These are phyloP conservation scores for Marmota flaviventris DNA, from an alignment of 2,113 vertebrate genomes.

Conservation along the genomic window DNA sequence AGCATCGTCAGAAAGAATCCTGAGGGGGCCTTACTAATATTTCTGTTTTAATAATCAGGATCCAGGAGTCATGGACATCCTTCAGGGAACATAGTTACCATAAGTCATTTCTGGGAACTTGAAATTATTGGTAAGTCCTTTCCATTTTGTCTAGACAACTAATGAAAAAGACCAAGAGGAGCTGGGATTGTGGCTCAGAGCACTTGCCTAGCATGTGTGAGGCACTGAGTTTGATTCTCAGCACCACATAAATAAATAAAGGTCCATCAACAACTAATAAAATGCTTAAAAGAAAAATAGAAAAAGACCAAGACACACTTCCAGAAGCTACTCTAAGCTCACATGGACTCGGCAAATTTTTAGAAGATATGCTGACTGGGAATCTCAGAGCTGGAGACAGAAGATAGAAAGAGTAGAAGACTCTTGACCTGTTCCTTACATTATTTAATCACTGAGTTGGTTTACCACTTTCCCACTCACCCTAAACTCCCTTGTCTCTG, in stretches of 20 bases:
- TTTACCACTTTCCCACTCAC: not conserved
- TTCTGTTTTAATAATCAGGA: slow-evolving; percentile 10
- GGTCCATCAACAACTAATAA: not conserved
- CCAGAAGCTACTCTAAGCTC: not conserved
- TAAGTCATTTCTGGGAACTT: not conserved
- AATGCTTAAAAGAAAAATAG: too few species aligned
- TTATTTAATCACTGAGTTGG: not conserved
- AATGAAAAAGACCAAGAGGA: not conserved
- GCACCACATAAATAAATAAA: too few species aligned
- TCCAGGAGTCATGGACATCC: not conserved
- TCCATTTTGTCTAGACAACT: not conserved
- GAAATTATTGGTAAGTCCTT: not conserved
- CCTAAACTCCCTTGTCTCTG: not conserved
- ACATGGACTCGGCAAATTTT: not conserved
- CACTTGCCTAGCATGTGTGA: too few species aligned
- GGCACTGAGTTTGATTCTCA: too few species aligned
- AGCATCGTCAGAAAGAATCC: not conserved
- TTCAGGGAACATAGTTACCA: not conserved
- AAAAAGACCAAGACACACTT: not conserved
- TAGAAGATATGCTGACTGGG: not conserved
- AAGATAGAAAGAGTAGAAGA: not conserved
- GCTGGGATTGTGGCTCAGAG: too few species aligned
- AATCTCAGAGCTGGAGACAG: not conserved
- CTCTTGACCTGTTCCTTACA: not conserved
- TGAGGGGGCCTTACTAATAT: not conserved